Conservation (phyloP, 1,140 invertebrate species). For the Bemisia tabaci region DNA sequence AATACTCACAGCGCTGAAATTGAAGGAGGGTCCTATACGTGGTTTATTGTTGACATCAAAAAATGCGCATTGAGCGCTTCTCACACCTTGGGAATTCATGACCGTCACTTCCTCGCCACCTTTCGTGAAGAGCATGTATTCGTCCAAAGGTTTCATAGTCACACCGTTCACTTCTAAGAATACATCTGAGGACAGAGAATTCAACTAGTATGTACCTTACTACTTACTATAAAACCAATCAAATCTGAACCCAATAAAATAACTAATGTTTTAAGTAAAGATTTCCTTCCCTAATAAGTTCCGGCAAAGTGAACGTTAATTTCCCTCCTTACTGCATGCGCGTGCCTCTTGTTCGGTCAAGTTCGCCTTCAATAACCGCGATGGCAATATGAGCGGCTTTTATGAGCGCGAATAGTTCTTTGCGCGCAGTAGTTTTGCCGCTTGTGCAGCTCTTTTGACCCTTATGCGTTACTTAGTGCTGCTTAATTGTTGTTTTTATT, state of each 20-base stretch:
- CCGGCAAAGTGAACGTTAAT: no score
- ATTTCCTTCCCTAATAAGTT: no score
- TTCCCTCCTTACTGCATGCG: no score
- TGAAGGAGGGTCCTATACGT: conserved; percentile 43
- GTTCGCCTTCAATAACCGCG: no score
- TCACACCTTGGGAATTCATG: conserved; percentile 64
- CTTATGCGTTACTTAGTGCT: no score
- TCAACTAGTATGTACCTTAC: conserved; percentile 9
- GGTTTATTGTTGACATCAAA: conserved; percentile 49
- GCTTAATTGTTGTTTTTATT: no score
- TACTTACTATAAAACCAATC: conserved; percentile 4
- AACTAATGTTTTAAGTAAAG: no score
- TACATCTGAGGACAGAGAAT: conserved; percentile 47
- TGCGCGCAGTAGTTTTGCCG: no score
- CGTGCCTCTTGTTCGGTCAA: no score
- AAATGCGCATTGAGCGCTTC: conserved; percentile 65
- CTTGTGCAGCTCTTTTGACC: no score
- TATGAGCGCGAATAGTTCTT: no score
- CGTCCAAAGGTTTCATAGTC: conserved; percentile 69
- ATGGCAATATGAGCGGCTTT: no score
- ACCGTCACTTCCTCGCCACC: conserved; percentile 65
- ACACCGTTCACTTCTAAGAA: conserved; percentile 63
- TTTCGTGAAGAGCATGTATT: conserved; percentile 76
- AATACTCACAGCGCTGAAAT: conserved; percentile 45
- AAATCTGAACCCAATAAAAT: not conserved